Evolutionary conservation across 2,888 invertebrate genomes (phyloP).

Genomic region (Drosophila fungiperda): DNA sequence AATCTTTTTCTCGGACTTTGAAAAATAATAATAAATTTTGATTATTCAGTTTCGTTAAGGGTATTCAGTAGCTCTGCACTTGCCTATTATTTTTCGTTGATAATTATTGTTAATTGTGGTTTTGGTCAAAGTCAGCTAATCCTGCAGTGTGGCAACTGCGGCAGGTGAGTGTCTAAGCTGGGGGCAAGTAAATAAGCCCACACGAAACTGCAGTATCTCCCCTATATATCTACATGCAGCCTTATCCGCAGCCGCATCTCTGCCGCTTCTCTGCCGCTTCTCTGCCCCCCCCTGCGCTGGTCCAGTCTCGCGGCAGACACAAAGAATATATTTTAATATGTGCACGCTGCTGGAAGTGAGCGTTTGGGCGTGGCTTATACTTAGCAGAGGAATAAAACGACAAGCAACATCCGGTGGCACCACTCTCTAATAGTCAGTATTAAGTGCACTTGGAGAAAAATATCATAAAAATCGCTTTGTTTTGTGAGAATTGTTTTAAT

Average conservation of each 20-base stretch:
- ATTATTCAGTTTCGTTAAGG: too few species aligned
- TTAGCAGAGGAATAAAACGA: constrained; percentile 31
- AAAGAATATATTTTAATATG: constrained; percentile 35
- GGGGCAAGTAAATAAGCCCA: neutral
- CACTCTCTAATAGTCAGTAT: neutral
- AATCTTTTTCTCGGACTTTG: too few species aligned
- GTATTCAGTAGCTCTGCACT: neutral
- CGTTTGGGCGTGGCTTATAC: constrained; percentile 33
- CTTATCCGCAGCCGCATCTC: constrained; percentile 12
- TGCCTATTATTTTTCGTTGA: neutral
- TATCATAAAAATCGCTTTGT: neutral
- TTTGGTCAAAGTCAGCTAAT: constrained; percentile 18
- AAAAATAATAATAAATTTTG: too few species aligned
- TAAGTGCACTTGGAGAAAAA: neutral
- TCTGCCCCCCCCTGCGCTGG: neutral
- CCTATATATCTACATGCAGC: neutral
- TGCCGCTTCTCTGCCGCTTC: neutral
- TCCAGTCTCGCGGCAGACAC: neutral
- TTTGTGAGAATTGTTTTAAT: neutral
- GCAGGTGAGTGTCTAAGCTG: constrained; percentile 12
- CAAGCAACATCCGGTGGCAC: neutral
- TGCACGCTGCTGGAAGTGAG: constrained; percentile 4
- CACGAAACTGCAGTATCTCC: neutral
- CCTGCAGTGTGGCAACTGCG: constrained; percentile 21
- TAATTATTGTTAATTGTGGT: constrained; percentile 22